These are phyloP conservation scores for Columba guinea DNA, from an alignment of 2,797 vertebrate genomes.

Conservation along the genomic window DNA sequence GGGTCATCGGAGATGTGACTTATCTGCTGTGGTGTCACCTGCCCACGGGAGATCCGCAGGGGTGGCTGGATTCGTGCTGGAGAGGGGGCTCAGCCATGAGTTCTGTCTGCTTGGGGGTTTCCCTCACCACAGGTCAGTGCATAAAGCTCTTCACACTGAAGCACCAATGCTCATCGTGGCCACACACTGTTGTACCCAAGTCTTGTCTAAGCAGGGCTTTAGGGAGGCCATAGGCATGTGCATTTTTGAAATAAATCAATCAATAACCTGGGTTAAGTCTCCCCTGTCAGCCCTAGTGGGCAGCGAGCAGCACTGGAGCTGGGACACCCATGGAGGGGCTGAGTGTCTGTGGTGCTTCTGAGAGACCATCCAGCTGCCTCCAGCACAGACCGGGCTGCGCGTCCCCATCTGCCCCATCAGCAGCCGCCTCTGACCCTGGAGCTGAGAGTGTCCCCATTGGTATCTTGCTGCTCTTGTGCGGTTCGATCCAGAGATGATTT, in stretches of 20 bases:
- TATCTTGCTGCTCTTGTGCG: neutral
- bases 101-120: neutral
- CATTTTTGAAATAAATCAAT: neutral
- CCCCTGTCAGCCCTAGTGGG: neutral
- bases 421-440: neutral
- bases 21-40: neutral
- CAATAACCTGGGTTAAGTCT: neutral
- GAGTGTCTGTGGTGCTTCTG: neutral
- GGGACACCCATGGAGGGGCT: neutral
- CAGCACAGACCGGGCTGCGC: fast-evolving
- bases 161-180: neutral
- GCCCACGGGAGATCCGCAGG: neutral
- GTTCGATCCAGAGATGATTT: neutral
- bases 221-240: fast-evolving
- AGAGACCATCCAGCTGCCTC: neutral
- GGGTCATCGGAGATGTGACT: neutral
- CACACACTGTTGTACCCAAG: fast-evolving
- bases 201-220: neutral
- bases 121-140: neutral
- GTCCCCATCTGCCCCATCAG: neutral
- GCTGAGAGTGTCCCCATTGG: neutral
- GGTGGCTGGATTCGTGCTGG: neutral
- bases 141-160: neutral
- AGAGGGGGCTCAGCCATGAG: neutral
- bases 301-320: neutral